phyloP scores from a whole-genome alignment of 2,888 invertebrate species.

The Nomada fabriciana region DNA sequence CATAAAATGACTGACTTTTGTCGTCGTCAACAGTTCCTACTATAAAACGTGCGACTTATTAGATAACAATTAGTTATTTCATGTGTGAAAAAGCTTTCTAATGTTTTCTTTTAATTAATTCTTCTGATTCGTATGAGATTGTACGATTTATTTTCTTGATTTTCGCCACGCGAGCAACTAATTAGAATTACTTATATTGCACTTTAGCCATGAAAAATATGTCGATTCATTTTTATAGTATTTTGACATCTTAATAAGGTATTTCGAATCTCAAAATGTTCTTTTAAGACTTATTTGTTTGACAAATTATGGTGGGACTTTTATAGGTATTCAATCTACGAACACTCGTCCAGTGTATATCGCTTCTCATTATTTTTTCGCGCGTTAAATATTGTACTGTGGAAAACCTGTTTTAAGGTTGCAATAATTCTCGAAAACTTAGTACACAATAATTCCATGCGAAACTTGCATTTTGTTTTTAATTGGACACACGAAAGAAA shows the following conservation, averaged over 20 bases:
- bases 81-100: slow-evolving; percentile 21
- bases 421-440: slow-evolving; percentile 34
- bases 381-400: not conserved
- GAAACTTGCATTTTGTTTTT: slow-evolving; percentile 32
- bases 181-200: slow-evolving; percentile 12
- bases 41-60: slow-evolving; percentile 50
- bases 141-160: not conserved
- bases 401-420: slow-evolving; percentile 50
- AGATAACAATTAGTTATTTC: slow-evolving; percentile 26
- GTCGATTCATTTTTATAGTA: slow-evolving; percentile 1
- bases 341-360: slow-evolving; percentile 19
- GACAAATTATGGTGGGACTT: slow-evolving; percentile 15
- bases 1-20: slow-evolving; percentile 16
- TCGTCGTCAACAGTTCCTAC: slow-evolving; percentile 55
- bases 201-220: slow-evolving; percentile 12
- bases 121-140: slow-evolving; percentile 19
- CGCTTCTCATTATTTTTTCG: slow-evolving; percentile 29
- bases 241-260: slow-evolving; percentile 12
- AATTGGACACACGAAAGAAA: slow-evolving; percentile 23
- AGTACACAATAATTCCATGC: slow-evolving; percentile 42
- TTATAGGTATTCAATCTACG: slow-evolving; percentile 19
- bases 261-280: slow-evolving; percentile 31
- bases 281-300: slow-evolving; percentile 13
- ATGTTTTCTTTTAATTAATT: slow-evolving; percentile 33
- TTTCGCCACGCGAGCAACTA: not conserved